phyloP scores from a whole-genome alignment of 2,797 vertebrate species.

The Cuculus canorus region DNA sequence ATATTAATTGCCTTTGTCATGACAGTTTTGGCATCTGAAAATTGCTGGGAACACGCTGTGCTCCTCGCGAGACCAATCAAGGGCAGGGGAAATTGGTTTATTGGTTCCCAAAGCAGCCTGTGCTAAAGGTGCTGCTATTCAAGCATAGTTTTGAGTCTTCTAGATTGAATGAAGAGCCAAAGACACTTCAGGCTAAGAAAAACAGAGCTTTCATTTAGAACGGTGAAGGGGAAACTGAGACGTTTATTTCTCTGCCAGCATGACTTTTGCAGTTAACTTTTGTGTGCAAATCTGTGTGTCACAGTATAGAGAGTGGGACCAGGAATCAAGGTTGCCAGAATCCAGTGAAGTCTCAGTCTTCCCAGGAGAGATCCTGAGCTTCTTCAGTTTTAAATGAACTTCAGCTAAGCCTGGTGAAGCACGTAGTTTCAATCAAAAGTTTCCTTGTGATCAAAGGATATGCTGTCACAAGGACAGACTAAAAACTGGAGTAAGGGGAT shows the following conservation, averaged over 20 bases:
- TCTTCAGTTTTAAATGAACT: not conserved
- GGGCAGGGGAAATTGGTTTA: slow-evolving; percentile 71
- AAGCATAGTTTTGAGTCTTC: slow-evolving; percentile 44
- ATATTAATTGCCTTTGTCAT: slow-evolving; percentile 82
- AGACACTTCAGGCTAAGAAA: slow-evolving; percentile 57
- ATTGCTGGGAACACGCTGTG: slow-evolving; percentile 74
- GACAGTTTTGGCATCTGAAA: slow-evolving; percentile 81
- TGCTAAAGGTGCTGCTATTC: slow-evolving; percentile 50
- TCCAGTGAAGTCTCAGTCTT: not conserved
- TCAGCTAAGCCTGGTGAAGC: not conserved
- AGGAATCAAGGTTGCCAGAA: not conserved
- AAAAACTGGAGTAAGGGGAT: not conserved
- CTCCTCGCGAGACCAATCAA: slow-evolving; percentile 74
- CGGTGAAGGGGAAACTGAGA: not conserved
- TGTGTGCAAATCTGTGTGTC: slow-evolving; percentile 11
- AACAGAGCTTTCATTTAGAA: slow-evolving; percentile 55
- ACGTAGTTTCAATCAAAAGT: not conserved
- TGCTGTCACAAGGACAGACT: not conserved
- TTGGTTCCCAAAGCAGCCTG: slow-evolving; percentile 59
- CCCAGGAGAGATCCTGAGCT: not conserved
- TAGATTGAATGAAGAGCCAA: slow-evolving; percentile 59
- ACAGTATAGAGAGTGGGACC: not conserved
- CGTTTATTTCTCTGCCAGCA: slow-evolving; percentile 41
- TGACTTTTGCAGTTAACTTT: slow-evolving; percentile 19
- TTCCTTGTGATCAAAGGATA: not conserved